Conservation (phyloP, 2,888 invertebrate species). For the Erebia aethiops region DNA sequence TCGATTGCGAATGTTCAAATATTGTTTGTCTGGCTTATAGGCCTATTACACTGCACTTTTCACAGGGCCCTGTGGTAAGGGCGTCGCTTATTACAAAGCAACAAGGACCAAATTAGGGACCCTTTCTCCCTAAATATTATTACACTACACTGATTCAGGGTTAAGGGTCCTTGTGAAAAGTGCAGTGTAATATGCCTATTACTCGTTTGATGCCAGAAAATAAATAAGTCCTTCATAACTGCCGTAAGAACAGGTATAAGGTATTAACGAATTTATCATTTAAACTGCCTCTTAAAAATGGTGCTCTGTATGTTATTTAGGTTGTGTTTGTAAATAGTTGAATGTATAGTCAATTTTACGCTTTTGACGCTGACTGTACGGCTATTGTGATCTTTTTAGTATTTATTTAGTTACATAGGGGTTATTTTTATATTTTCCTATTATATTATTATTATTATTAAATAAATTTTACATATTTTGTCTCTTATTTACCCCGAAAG, state of each 20-base stretch:
- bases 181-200: too few relatives aligned
- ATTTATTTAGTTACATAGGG: conserved; percentile 23
- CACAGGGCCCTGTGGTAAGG: too few relatives aligned
- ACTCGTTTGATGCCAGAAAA: neutral
- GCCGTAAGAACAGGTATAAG: too few relatives aligned
- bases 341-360: conserved; percentile 23
- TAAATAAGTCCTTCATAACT: neutral
- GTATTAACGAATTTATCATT: conserved; percentile 1
- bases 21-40: too few relatives aligned
- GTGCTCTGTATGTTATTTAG: conserved; percentile 14
- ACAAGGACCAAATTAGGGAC: too few relatives aligned
- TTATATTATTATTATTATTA: conserved; percentile 22
- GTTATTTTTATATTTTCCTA: conserved; percentile 19
- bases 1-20: too few relatives aligned
- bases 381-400: conserved; percentile 29
- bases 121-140: too few relatives aligned
- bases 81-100: too few relatives aligned
- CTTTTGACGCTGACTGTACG: conserved; percentile 20
- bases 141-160: too few relatives aligned
- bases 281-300: conserved; percentile 15
- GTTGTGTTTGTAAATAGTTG: conserved; percentile 24
- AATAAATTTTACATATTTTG: conserved; percentile 1
- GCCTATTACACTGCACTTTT: too few relatives aligned
- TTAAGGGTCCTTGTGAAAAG: too few relatives aligned
- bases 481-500: neutral